Evolutionary conservation across 2,113 vertebrate genomes (phyloP).

Genomic region (Speoplatyrhinus poulsoni): DNA sequence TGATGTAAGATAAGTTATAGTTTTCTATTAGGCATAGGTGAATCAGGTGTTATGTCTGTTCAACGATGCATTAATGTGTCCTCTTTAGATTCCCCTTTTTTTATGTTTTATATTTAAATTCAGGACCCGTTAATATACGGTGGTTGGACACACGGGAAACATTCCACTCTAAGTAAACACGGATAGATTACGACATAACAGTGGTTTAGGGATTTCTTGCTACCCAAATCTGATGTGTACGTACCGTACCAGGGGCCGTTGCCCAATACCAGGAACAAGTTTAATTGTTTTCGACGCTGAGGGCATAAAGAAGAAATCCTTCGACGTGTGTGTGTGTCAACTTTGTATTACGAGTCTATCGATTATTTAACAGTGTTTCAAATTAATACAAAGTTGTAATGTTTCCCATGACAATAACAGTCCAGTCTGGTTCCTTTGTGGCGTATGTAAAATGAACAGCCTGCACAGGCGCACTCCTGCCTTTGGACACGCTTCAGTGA

Average conservation of each 20-base stretch:
- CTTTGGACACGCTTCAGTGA: conserved; percentile 67
- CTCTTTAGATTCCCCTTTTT: no score
- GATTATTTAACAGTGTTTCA: not conserved
- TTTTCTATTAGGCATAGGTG: not conserved
- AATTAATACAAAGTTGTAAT: conserved; percentile 51
- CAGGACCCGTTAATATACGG: no score
- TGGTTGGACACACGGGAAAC: not conserved
- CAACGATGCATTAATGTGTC: no score
- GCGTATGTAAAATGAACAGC: conserved; percentile 69
- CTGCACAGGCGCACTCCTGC: conserved; percentile 74
- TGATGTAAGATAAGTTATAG: conserved; percentile 11
- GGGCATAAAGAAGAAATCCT: conserved; percentile 8
- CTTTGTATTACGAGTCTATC: not conserved
- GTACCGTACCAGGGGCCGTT: conserved; percentile 23
- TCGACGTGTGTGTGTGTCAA: not conserved
- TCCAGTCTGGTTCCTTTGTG: conserved; percentile 63
- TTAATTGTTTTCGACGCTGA: conserved; percentile 21
- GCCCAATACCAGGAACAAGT: conserved; percentile 35
- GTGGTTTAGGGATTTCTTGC: conserved; percentile 4
- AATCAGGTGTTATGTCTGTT: no score
- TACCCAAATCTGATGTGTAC: conserved; percentile 12
- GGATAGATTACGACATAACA: not conserved
- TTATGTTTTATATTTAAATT: no score
- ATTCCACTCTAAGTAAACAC: not conserved
- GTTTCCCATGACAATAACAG: conserved; percentile 49